Base-by-base conservation (phyloP, 2,888 invertebrate genomes). In the Sclerodermus sp. region DNA sequence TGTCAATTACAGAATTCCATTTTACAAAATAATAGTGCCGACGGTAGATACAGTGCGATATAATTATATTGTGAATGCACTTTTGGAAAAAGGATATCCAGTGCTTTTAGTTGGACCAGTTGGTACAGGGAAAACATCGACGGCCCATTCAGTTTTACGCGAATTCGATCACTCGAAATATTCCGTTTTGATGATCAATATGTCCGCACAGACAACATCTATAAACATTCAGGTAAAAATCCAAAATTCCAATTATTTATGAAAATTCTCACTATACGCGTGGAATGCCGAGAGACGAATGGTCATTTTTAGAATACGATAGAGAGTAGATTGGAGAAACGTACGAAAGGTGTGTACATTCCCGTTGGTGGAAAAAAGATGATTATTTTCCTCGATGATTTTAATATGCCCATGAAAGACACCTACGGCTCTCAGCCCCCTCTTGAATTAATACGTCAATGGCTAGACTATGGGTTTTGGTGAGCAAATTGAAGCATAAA, bases 361-460 rank as follows among this genome's bases (percentile, higher is more conserved):
- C 94, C 94, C 0, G 80, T 87, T 17, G 90, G 89, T 58, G 88
- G 90, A 71, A 94, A 93, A 80, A 87, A 82, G 58, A 86, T 95
- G 85, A 85, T 94, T 50, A 85, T 89, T 8, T 93, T 93, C 74
- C 85, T 95, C 86, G 95, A 95, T 74, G 94, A 95, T 74, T 87
- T 95, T 67, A 94, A 94, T 80, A 93, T 94, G 93, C 94, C 94
- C 0, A 90, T 89, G 6, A 90, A 91, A 60, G 94, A 95, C 70
- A 84, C 84, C 12, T 94, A 91, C 71, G 94, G 93, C 0, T 91
- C 93, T 0, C 93, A 94, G 75, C 93, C 94, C 4, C 92, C 94
- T 0, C 79, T 95, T 6, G 94, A 95, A 76, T 80, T 94, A 41
- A 81, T 94, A 43, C 81, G 90, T 14, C 87, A 93, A 64, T 93